Conservation (phyloP, 2,113 vertebrate genomes). For the Oncorhynchus keta region DNA sequence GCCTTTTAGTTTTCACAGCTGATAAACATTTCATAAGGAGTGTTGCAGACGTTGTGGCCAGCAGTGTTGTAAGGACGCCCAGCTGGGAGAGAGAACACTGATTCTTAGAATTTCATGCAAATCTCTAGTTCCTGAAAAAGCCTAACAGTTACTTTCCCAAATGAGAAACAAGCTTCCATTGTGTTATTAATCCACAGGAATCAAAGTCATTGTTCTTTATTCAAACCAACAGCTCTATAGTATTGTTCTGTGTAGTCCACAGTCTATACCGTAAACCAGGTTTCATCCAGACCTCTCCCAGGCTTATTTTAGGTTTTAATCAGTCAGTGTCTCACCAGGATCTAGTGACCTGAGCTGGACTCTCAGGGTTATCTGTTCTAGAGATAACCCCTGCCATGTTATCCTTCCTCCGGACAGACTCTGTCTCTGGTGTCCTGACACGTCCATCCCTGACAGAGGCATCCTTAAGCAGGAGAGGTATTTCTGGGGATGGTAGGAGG, state of each 20-base stretch:
- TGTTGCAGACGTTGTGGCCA: slow-evolving; percentile 1
- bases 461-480: slow-evolving; percentile 16
- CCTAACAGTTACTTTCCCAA: too few species aligned
- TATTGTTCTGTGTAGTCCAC: too few species aligned
- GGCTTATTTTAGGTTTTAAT: neutral
- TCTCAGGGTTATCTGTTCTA: slow-evolving; percentile 14
- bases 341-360: neutral
- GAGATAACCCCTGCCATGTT: neutral
- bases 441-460: slow-evolving; percentile 7
- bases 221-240: too few species aligned
- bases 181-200: too few species aligned
- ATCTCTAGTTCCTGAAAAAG: neutral
- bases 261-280: neutral
- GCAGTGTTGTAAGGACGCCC: neutral
- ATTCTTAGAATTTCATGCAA: neutral
- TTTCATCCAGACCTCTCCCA: neutral
- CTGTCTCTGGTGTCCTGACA: slow-evolving; percentile 28
- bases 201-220: too few species aligned
- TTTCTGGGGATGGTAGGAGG: slow-evolving; percentile 29
- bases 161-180: too few species aligned
- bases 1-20: slow-evolving; percentile 32
- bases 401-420: slow-evolving; percentile 1
- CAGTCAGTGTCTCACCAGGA: too few species aligned
- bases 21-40: slow-evolving; percentile 12
- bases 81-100: neutral